Evolutionary conservation across 1,140 invertebrate genomes (phyloP).

Genomic region (Nephila pilipes): DNA sequence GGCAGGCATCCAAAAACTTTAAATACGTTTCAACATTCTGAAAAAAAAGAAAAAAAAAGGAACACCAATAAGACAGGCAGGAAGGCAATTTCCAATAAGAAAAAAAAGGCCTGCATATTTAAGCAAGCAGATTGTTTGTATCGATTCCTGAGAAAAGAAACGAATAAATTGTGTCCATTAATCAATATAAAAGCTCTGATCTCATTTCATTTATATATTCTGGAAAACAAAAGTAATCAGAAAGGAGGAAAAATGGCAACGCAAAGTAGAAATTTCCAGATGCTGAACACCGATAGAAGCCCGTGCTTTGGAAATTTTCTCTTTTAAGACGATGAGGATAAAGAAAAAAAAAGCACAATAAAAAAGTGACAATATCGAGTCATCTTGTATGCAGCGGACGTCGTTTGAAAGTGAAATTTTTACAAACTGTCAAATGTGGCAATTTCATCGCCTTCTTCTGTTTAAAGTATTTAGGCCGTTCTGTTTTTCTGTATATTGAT

Average conservation of each 20-base stretch:
- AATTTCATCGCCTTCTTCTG: conserved; percentile 75
- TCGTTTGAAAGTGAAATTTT: conserved; percentile 77
- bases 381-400: conserved; percentile 75
- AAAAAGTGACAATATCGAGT: conserved; percentile 75
- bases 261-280: conserved; percentile 56
- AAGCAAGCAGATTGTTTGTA: conserved; percentile 60
- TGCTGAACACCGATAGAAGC: conserved; percentile 72
- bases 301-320: conserved; percentile 49
- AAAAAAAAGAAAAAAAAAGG: not conserved
- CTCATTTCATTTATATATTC: conserved; percentile 75
- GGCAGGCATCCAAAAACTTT: no score
- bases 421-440: conserved; percentile 77
- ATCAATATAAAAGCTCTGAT: conserved; percentile 59
- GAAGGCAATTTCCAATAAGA: conserved; percentile 11
- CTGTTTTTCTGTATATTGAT: conserved; percentile 77
- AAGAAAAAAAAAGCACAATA: conserved; percentile 53
- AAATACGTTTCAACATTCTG: not conserved
- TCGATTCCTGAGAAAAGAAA: conserved; percentile 43
- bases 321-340: conserved; percentile 57
- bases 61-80: not conserved
- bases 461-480: conserved; percentile 77
- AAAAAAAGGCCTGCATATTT: conserved; percentile 40
- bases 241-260: conserved; percentile 55
- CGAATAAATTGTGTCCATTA: conserved; percentile 50
- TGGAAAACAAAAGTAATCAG: conserved; percentile 75